These are phyloP conservation scores for Isichthys henryi DNA, from an alignment of 2,113 vertebrate species.

Conservation along the genomic window DNA sequence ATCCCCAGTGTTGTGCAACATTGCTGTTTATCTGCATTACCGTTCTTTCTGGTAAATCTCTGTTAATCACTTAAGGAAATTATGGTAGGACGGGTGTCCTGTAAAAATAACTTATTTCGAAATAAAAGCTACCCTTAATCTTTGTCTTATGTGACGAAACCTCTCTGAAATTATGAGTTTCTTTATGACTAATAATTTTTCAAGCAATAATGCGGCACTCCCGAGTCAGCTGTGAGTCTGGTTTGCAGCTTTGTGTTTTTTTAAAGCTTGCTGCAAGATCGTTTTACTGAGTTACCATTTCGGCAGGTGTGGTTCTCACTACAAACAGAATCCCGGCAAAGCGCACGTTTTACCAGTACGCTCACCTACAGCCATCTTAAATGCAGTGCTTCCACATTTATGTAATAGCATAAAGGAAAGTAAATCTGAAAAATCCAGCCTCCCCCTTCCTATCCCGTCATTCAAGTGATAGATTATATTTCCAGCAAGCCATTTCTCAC, in stretches of 20 bases:
- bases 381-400: neutral
- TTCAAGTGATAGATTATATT: constrained; percentile 49
- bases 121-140: neutral
- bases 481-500: constrained; percentile 50
- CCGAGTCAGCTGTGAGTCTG: neutral
- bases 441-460: constrained; percentile 21
- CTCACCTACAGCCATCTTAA: neutral
- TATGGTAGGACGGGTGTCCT: neutral
- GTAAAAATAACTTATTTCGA: neutral
- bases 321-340: neutral
- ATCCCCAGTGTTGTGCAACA: neutral
- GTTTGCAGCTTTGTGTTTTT: neutral
- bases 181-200: neutral
- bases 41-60: neutral
- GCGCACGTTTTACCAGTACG: neutral
- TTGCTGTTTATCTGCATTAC: neutral
- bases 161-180: neutral
- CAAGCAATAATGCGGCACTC: neutral
- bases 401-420: constrained; percentile 2
- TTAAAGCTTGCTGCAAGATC: neutral
- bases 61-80: neutral
- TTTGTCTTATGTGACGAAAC: neutral
- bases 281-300: neutral
- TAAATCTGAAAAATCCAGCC: neutral
- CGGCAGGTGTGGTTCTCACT: neutral